A percentile compares a stretch with the other conserved stretches of the same genome.
These are phyloP conservation scores for Thamnophis elegans DNA, from an alignment of 2,797 vertebrate genomes.

Conservation along the genomic window DNA sequence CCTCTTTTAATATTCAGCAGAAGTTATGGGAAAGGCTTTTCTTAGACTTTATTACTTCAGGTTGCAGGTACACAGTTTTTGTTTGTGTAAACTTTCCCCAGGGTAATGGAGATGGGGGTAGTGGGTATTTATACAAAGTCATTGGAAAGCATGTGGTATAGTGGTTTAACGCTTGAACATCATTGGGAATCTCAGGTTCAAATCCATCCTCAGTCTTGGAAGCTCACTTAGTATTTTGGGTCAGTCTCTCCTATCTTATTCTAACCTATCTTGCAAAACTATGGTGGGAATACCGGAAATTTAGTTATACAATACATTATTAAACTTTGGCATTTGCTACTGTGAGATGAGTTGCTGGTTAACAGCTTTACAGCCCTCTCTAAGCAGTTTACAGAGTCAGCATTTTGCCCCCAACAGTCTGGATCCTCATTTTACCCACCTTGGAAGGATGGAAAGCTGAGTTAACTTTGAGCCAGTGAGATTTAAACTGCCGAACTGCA, in stretches of 20 bases:
- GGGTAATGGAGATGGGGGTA: neutral
- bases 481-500: too few relatives aligned
- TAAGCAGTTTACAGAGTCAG: too few relatives aligned
- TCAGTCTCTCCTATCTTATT: neutral
- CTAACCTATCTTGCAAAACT: neutral
- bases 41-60: neutral
- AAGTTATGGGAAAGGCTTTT: slow-evolving; percentile 1
- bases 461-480: too few relatives aligned
- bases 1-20: neutral
- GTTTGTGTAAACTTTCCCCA: neutral
- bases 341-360: neutral
- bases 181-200: neutral
- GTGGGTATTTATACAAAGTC: neutral
- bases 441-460: too few relatives aligned
- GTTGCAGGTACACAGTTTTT: neutral
- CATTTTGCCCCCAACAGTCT: too few relatives aligned
- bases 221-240: neutral
- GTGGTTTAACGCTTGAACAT: neutral
- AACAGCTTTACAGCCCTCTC: neutral
- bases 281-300: neutral
- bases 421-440: too few relatives aligned
- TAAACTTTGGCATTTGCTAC: neutral
- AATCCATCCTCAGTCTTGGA: neutral
- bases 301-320: neutral
- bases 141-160: neutral